Base-by-base conservation (phyloP, 2,113 vertebrate species). In the Vulpes lagopus region DNA sequence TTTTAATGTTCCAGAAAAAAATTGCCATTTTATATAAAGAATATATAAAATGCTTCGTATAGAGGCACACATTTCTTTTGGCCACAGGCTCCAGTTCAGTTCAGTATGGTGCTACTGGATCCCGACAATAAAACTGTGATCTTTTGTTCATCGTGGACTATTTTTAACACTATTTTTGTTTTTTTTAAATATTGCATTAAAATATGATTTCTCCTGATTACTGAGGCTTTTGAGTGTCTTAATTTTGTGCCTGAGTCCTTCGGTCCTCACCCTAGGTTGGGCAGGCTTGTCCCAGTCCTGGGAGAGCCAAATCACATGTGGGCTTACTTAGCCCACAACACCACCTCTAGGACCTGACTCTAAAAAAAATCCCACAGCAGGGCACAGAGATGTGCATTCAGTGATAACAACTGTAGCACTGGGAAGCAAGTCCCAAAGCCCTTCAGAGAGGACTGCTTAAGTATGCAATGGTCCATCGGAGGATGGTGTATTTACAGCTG, bases 381-480 rank as follows among this genome's bases (percentile, higher is more conserved):
- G 93, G 2, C 32, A 6, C 11, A 22, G 53, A 53, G 60, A 38
- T 17, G n/a, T 15, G 14, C 2, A 0, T 12, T 53, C 49, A 25
- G 8, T 22, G 64, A 30, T 8, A 1, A 19, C 55, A 23, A 22
- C 67, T 2, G 11, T 0, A 35, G 55, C 32, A 3, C 0, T 0
- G 20, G 30, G 23, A 35, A 60, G 43, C 55, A 60, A 19, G 2
- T 2, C 11, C 30, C 53, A 15, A 38, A 43, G 3, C 6, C 7
- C 49, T 35, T 5, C 8, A 5, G 25, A 79, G 43, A 65, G 1
- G 17, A 27, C 59, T n/a, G 16, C 35, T 59, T 17, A 64, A 30
- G 15, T 35, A 25, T 0, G 0, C 1, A 62, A 60, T 3, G 35
- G 38, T 10, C 86, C 27, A 1, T 53, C 23, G 9, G 3, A 25